Evolutionary conservation across 2,113 vertebrate species (phyloP).

Genomic region (Hippolais icterina): DNA sequence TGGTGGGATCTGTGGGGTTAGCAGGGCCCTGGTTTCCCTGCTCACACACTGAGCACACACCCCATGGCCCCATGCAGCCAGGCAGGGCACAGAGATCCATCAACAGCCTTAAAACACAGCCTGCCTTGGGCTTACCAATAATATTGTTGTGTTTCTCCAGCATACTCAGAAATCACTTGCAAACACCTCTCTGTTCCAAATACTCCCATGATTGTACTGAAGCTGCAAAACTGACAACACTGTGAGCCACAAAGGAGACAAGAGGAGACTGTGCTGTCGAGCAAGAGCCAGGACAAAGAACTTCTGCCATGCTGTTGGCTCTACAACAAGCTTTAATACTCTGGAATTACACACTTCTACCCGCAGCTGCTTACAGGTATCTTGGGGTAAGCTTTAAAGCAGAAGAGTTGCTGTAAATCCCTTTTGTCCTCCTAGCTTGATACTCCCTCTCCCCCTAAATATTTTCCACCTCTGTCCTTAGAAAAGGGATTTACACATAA

Average conservation of each 20-base stretch:
- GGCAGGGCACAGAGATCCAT: background rate
- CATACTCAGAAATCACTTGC: background rate
- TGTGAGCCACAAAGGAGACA: background rate
- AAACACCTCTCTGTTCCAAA: background rate
- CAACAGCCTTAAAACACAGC: background rate
- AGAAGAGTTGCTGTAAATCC: background rate
- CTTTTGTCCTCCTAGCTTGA: background rate
- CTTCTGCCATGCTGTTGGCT: background rate
- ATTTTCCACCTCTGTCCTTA: background rate
- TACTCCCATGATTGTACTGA: background rate
- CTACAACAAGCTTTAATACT: constrained; percentile 40
- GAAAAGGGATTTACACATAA: background rate
- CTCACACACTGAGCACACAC: background rate
- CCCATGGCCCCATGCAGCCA: background rate
- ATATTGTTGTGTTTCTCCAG: background rate
- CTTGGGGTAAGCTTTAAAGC: background rate
- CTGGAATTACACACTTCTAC: background rate
- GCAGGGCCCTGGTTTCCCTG: background rate
- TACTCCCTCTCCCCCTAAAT: background rate
- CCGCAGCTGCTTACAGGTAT: background rate
- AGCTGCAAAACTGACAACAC: background rate
- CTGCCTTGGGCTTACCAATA: background rate
- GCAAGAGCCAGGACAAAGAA: background rate
- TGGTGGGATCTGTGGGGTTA: background rate
- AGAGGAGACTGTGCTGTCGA: background rate